Percentiles rank a stretch among this genome's conserved stretches.
Evolutionary conservation across 2,888 invertebrate species (phyloP).

Genomic region (Galerucella calmariensis): DNA sequence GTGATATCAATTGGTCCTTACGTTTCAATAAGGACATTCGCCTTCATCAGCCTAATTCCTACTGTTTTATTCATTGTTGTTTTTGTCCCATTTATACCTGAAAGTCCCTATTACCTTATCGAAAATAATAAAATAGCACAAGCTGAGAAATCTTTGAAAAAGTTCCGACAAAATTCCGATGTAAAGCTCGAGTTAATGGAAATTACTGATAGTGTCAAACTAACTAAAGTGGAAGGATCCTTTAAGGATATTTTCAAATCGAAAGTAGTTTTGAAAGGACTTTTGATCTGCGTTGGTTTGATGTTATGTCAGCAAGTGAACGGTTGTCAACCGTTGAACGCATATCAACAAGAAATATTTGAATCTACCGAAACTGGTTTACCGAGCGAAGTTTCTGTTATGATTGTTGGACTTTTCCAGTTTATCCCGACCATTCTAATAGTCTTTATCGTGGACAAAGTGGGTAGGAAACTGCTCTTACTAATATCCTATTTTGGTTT

Average conservation of each 20-base stretch:
- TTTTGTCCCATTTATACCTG: constrained; percentile 49
- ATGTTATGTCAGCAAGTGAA: constrained; percentile 59
- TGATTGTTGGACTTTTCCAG: constrained; percentile 82
- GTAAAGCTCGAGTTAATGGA: constrained; percentile 46
- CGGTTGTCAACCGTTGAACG: constrained; percentile 81
- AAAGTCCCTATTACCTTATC: constrained; percentile 49
- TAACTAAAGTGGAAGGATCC: constrained; percentile 36
- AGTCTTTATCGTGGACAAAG: constrained; percentile 79
- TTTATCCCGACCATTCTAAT: constrained; percentile 77
- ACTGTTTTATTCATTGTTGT: constrained; percentile 44
- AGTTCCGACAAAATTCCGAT: constrained; percentile 62
- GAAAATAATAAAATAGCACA: constrained; percentile 63
- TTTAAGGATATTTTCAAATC: constrained; percentile 41
- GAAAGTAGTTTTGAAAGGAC: constrained; percentile 52
- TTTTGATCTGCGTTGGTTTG: constrained; percentile 60
- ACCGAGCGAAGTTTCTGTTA: constrained; percentile 74
- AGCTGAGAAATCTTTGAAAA: constrained; percentile 74
- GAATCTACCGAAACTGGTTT: constrained; percentile 59
- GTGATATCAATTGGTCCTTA: constrained; percentile 48
- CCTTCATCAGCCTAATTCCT: constrained; percentile 46
- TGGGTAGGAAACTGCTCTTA: constrained; percentile 78
- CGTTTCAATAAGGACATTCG: constrained; percentile 46
- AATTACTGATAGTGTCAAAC: constrained; percentile 39
- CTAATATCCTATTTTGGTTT: constrained; percentile 75
- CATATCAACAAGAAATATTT: constrained; percentile 81